Conservation (phyloP, 1,140 invertebrate genomes). For the Geopemphigus sp. region DNA sequence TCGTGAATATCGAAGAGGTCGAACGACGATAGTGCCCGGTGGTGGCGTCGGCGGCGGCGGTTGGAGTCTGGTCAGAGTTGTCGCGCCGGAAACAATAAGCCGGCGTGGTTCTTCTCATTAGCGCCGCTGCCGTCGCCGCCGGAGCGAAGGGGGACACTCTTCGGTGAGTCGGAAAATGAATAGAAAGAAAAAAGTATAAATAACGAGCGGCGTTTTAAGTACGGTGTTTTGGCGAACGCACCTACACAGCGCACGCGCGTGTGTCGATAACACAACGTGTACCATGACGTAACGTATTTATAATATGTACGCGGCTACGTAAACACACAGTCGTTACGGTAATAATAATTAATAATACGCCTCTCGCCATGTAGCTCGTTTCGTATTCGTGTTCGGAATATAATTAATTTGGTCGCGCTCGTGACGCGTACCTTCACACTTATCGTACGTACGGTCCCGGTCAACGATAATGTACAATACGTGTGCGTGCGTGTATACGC, state of each 20-base stretch:
- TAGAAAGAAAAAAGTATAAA: neutral
- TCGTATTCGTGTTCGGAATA: too few species aligned
- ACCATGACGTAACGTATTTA: too few species aligned
- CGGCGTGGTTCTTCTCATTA: slow-evolving; percentile 7
- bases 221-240: slow-evolving; percentile 21
- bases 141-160: neutral
- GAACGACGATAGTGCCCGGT: neutral
- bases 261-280: slow-evolving; percentile 9
- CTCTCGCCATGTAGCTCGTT: too few species aligned
- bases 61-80: neutral
- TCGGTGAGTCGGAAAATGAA: slow-evolving; percentile 6
- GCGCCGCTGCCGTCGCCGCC: neutral
- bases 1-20: slow-evolving; percentile 23
- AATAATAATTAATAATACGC: too few species aligned
- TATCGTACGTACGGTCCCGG: too few species aligned
- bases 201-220: too few species aligned
- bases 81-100: slow-evolving; percentile 35
- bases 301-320: neutral
- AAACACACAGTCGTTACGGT: neutral
- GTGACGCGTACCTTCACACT: too few species aligned
- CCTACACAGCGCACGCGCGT: neutral
- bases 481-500: too few species aligned
- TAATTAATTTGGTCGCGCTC: too few species aligned
- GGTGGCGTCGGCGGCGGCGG: neutral
- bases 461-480: too few species aligned